phyloP scores from a whole-genome alignment of 1,140 invertebrate species.

The Pachypsylla venusta region DNA sequence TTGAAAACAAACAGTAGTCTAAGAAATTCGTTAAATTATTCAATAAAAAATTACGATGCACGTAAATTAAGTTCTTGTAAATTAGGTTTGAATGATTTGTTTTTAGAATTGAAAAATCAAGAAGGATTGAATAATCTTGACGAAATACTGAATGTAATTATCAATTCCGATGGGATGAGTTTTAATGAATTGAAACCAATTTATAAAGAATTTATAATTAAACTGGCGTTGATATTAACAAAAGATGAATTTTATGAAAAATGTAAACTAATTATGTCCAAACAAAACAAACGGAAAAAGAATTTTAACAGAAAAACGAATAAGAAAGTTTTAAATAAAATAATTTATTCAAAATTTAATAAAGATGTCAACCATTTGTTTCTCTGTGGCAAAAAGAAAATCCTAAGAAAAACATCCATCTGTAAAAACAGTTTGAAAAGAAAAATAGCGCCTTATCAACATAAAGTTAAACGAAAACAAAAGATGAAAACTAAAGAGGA shows the following conservation, averaged over 20 bases:
- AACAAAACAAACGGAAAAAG: slow-evolving; percentile 48
- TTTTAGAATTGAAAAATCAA: slow-evolving; percentile 66
- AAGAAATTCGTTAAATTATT: slow-evolving; percentile 2
- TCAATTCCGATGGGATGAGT: slow-evolving; percentile 78
- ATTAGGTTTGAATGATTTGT: slow-evolving; percentile 64
- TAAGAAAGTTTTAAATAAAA: background rate
- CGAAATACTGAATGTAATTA: slow-evolving; percentile 71
- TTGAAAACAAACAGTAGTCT: slow-evolving; percentile 40
- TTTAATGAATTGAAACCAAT: slow-evolving; percentile 81
- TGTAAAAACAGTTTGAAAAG: background rate
- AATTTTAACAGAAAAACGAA: slow-evolving; percentile 29
- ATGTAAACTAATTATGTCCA: slow-evolving; percentile 73
- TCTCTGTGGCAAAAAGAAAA: slow-evolving; percentile 28
- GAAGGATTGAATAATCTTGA: slow-evolving; percentile 74
- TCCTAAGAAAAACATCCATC: background rate
- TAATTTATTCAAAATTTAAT: no score
- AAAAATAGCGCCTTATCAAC: background rate
- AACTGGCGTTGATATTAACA: slow-evolving; percentile 68
- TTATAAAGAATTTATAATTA: slow-evolving; percentile 74
- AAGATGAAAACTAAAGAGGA: background rate
- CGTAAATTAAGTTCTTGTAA: slow-evolving; percentile 30
- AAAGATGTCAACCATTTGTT: background rate
- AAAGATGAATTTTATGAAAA: slow-evolving; percentile 80
- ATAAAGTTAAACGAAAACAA: background rate
- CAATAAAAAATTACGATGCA: background rate